Conservation (phyloP, 2,113 vertebrate species). For the Hypomesus transpacificus region DNA sequence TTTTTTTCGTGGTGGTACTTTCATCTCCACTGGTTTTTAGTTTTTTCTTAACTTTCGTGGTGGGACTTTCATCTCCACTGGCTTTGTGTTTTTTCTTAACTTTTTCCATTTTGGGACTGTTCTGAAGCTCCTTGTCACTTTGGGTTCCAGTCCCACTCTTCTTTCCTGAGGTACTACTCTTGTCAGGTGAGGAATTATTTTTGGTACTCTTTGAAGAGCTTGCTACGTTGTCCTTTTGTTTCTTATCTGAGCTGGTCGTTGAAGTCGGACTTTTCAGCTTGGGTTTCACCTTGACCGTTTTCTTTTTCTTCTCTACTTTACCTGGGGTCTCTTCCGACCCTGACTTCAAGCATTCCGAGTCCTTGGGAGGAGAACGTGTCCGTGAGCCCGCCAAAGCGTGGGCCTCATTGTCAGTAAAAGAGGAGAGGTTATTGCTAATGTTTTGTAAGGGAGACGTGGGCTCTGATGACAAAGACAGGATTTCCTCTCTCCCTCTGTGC, state of each 20-base stretch:
- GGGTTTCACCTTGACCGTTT: constrained; percentile 13
- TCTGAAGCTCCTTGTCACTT: constrained; percentile 47
- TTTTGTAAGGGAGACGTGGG: constrained; percentile 26
- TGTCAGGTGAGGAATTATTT: constrained; percentile 41
- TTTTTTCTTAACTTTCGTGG: constrained; percentile 38
- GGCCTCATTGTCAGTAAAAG: constrained; percentile 26
- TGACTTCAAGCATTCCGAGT: not conserved
- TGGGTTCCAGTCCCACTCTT: constrained; percentile 45
- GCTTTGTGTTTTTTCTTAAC: constrained; percentile 44
- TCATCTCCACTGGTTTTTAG: constrained; percentile 33
- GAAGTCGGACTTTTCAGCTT: constrained; percentile 40
- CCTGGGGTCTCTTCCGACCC: constrained; percentile 1
- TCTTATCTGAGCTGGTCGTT: constrained; percentile 44
- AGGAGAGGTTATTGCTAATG: constrained; percentile 35
- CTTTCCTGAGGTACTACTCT: constrained; percentile 38
- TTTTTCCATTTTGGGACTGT: constrained; percentile 35
- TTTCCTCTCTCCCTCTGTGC: constrained; percentile 57
- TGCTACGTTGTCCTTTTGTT: constrained; percentile 27
- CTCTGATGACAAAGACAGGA: constrained; percentile 66
- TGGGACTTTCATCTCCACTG: constrained; percentile 16
- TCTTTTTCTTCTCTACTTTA: constrained; percentile 37
- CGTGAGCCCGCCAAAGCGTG: constrained; percentile 5
- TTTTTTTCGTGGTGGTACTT: constrained; percentile 24
- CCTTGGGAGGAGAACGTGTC: constrained; percentile 14
- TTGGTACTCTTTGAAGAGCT: constrained; percentile 37